Evolutionary conservation across 1,140 invertebrate genomes (phyloP).

Genomic region (Pectinophora gossypiella): DNA sequence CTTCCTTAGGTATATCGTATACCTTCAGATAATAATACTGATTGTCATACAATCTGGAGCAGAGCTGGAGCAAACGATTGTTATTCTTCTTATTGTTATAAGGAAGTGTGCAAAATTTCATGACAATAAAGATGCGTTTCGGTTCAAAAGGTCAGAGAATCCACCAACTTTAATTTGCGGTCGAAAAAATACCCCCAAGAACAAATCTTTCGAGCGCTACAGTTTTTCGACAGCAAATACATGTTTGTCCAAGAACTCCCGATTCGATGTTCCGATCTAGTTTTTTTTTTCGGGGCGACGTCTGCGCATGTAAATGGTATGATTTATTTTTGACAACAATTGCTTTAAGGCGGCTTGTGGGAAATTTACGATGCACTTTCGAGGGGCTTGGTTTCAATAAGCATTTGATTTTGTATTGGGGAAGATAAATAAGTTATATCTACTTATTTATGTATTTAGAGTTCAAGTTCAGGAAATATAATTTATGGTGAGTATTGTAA

Average conservation of each 20-base stretch:
- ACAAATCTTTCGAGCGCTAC: background rate
- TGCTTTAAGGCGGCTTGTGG: constrained; percentile 40
- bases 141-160: constrained; percentile 14
- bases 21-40: constrained; percentile 40
- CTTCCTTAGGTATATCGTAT: constrained; percentile 8
- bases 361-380: constrained; percentile 59
- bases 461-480: too few species aligned
- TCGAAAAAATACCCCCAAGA: background rate
- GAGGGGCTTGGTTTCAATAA: constrained; percentile 33
- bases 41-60: constrained; percentile 52
- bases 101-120: constrained; percentile 64
- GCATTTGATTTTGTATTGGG: constrained; percentile 27
- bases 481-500: too few species aligned
- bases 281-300: constrained; percentile 41
- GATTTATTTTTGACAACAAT: constrained; percentile 70
- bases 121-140: constrained; percentile 22
- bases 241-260: constrained; percentile 19
- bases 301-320: constrained; percentile 49
- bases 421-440: constrained; percentile 12
- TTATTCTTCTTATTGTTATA: constrained; percentile 44
- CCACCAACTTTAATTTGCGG: background rate
- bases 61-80: constrained; percentile 37
- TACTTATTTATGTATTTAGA: background rate
- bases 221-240: background rate
- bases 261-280: constrained; percentile 50